These are phyloP conservation scores for Platycercus adscitus DNA, from an alignment of 2,113 vertebrate genomes.

Conservation along the genomic window DNA sequence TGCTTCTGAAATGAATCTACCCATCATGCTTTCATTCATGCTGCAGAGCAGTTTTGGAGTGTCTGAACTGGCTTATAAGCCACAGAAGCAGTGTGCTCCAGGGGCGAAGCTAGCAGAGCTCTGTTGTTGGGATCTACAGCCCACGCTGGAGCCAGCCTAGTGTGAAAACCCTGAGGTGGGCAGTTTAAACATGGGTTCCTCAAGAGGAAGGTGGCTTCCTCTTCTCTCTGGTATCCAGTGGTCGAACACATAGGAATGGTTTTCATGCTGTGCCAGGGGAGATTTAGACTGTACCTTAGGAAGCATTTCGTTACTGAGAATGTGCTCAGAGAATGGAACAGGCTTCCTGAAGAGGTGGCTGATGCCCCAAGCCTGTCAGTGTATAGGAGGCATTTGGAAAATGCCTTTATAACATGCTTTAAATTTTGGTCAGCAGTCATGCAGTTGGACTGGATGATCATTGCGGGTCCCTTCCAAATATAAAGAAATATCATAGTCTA, in stretches of 20 bases:
- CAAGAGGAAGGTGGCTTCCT: background rate
- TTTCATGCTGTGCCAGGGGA: background rate
- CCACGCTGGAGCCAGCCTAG: accelerated
- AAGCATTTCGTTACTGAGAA: background rate
- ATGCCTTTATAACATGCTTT: background rate
- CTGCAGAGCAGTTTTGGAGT: background rate
- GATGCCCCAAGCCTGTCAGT: background rate
- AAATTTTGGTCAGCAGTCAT: background rate
- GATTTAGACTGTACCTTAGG: background rate
- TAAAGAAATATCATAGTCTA: background rate
- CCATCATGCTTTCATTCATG: background rate
- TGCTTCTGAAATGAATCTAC: background rate
- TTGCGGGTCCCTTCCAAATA: background rate
- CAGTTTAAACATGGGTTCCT: background rate
- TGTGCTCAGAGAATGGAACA: background rate
- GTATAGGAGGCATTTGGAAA: background rate
- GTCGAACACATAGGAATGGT: accelerated
- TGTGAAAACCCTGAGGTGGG: background rate
- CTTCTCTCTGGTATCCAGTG: background rate
- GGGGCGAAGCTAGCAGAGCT: background rate
- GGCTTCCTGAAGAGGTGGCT: background rate
- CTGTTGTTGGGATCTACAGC: background rate
- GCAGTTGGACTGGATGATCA: background rate
- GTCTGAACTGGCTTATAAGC: background rate
- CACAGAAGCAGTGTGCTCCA: background rate